Evolutionary conservation across 1,140 invertebrate genomes (phyloP).

Genomic region (Gyrodactylus salaris): DNA sequence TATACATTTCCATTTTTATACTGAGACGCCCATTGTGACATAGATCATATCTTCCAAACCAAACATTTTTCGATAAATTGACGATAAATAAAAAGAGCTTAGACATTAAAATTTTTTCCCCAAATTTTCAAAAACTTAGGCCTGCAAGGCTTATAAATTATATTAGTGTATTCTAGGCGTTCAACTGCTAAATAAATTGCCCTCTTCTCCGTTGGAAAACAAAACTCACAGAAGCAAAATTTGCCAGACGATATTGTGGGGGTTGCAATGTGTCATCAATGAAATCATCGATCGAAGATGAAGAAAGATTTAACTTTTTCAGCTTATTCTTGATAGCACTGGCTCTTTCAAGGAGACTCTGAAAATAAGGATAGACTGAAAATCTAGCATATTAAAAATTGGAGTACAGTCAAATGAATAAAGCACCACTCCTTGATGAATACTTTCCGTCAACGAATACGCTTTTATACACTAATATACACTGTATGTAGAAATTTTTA

Average conservation of each 20-base stretch:
- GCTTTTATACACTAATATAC: too few relatives aligned
- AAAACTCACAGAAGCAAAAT: not conserved
- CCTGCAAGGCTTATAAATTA: not conserved
- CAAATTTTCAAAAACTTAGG: not conserved
- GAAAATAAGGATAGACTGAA: not conserved
- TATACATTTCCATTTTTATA: too few relatives aligned
- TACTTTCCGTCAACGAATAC: too few relatives aligned
- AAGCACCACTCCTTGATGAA: too few relatives aligned
- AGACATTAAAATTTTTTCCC: not conserved
- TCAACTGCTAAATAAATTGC: not conserved
- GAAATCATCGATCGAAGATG: not conserved
- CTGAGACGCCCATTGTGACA: too few relatives aligned
- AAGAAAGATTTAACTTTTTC: not conserved
- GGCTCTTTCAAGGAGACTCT: not conserved
- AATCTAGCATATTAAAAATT: too few relatives aligned
- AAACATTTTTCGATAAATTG: not conserved
- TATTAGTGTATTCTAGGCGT: not conserved
- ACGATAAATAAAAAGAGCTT: not conserved
- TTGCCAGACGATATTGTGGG: not conserved
- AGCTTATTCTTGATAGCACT: not conserved
- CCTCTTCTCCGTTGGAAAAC: not conserved
- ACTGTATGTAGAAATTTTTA: too few relatives aligned
- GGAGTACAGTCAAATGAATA: too few relatives aligned
- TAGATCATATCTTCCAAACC: too few relatives aligned
- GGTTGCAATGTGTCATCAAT: not conserved